Conservation (phyloP, 2,113 vertebrate species). For the Brachyistius frenatus region DNA sequence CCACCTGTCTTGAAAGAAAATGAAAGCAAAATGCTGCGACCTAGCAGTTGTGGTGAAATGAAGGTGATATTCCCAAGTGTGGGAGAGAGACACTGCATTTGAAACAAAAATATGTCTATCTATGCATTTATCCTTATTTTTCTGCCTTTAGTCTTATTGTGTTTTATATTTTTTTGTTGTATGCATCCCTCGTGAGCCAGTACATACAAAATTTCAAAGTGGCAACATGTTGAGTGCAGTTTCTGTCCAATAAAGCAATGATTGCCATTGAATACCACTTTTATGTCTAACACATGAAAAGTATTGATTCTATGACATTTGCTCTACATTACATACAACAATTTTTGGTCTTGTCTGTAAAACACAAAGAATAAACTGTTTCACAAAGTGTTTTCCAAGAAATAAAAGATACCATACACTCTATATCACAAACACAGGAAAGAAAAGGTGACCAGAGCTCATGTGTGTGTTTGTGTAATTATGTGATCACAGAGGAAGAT, state of each 20-base stretch:
- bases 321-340: not conserved
- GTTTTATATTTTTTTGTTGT: not conserved
- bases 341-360: not conserved
- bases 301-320: not conserved
- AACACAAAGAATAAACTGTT: not conserved
- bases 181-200: not conserved
- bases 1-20: slow-evolving; percentile 19
- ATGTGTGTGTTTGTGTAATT: not conserved
- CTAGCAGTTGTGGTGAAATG: not conserved
- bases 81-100: not conserved
- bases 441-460: too few species aligned
- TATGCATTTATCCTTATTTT: not conserved
- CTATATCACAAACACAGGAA: too few species aligned
- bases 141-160: not conserved
- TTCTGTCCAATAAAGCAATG: not conserved
- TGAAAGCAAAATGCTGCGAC: slow-evolving; percentile 3
- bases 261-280: not conserved
- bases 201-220: not conserved
- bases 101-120: not conserved
- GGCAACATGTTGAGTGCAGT: not conserved
- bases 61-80: slow-evolving; percentile 4
- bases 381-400: not conserved
- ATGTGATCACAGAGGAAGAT: not conserved
- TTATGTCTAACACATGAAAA: not conserved
- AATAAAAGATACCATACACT: not conserved